These are phyloP conservation scores for Agonum fuliginosum DNA, from an alignment of 2,888 invertebrate genomes.

Conservation along the genomic window DNA sequence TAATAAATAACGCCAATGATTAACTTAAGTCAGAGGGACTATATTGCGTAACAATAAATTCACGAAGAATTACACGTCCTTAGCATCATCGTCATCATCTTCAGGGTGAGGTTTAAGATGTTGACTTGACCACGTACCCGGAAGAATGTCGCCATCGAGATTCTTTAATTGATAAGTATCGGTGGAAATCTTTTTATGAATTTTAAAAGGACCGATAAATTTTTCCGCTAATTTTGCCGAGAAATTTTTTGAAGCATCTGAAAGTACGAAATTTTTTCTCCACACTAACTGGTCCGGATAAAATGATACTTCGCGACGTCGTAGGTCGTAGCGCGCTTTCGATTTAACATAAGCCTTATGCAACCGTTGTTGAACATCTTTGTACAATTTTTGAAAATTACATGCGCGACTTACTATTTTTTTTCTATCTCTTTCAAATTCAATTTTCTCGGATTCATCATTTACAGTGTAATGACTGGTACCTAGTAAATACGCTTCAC, in stretches of 20 bases:
- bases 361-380: background rate
- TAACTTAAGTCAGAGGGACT: too few species aligned
- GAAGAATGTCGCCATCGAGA: too few species aligned
- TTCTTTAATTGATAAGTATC: too few species aligned
- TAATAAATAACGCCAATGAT: too few species aligned
- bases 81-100: too few species aligned
- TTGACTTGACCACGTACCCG: too few species aligned
- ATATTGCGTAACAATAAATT: too few species aligned
- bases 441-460: background rate
- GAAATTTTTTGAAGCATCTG: background rate
- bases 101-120: too few species aligned
- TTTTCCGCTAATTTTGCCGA: slow-evolving; percentile 5
- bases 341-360: background rate
- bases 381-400: background rate
- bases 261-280: slow-evolving; percentile 7
- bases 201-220: too few species aligned
- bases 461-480: too few species aligned
- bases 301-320: background rate
- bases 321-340: background rate
- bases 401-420: background rate
- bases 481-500: background rate
- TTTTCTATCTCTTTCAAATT: background rate
- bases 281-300: background rate
- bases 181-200: too few species aligned
- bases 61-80: too few species aligned